These are phyloP conservation scores for Chloebia gouldiae DNA, from an alignment of 2,113 vertebrate species.

Conservation along the genomic window DNA sequence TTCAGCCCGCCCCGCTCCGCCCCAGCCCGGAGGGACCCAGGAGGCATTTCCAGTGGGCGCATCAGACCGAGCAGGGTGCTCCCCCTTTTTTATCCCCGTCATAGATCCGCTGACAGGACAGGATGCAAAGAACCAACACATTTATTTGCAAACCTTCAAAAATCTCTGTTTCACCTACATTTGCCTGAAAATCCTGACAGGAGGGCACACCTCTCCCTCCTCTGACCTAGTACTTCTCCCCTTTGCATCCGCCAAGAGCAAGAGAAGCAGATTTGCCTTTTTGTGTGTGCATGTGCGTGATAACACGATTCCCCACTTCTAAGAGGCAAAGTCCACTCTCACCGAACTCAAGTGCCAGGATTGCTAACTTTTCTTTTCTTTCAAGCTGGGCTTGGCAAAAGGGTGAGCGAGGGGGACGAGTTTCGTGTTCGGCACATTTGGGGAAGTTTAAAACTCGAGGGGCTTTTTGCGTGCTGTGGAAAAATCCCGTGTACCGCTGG, in stretches of 20 bases:
- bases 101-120: not conserved
- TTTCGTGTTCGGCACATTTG: not conserved
- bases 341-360: not conserved
- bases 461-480: slow-evolving; percentile 19
- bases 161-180: no score
- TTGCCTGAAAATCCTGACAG: not conserved
- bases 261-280: not conserved
- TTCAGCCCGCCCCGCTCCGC: slow-evolving; percentile 1
- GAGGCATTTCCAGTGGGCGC: slow-evolving; percentile 57
- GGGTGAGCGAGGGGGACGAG: not conserved
- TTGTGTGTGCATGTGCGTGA: not conserved
- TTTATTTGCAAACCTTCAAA: not conserved
- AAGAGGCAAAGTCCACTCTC: slow-evolving; percentile 45
- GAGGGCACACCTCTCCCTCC: not conserved
- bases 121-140: not conserved
- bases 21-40: not conserved
- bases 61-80: not conserved
- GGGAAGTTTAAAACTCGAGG: slow-evolving; percentile 18
- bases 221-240: not conserved
- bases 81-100: not conserved
- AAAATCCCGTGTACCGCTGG: not conserved
- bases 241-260: not conserved
- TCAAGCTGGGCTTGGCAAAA: not conserved
- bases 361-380: slow-evolving; percentile 4
- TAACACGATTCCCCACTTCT: slow-evolving; percentile 20